These are phyloP conservation scores for Artibeus jamaicensis DNA, from an alignment of 2,797 vertebrate species.

Conservation along the genomic window DNA sequence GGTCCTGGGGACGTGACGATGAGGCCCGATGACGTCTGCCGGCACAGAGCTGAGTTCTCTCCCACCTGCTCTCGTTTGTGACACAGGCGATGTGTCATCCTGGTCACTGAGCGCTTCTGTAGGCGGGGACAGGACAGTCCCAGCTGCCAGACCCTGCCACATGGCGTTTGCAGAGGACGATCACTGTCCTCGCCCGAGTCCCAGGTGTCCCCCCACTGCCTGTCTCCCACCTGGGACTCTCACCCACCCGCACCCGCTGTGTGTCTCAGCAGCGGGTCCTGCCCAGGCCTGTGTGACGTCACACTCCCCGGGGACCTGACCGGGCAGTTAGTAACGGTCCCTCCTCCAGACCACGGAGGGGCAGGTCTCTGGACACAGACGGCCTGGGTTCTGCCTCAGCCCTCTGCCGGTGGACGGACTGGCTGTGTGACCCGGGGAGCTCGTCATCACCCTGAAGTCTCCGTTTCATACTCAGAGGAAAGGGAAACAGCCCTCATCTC, in stretches of 20 bases:
- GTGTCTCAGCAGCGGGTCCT: accelerated
- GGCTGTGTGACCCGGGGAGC: accelerated
- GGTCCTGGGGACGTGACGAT: accelerated
- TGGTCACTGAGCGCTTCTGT: accelerated
- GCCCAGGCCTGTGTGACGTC: accelerated
- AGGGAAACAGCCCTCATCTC: accelerated
- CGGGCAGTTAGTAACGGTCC: background rate
- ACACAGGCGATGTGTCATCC: accelerated
- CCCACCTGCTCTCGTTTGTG: background rate
- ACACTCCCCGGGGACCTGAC: accelerated
- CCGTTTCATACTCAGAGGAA: background rate
- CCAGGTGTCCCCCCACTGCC: accelerated
- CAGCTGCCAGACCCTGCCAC: background rate
- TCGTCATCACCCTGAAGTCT: accelerated
- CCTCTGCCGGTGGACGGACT: accelerated
- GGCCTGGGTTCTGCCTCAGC: background rate
- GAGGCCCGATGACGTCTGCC: accelerated
- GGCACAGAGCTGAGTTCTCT: background rate
- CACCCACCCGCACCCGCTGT: background rate
- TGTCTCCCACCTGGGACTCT: accelerated
- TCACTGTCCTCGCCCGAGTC: accelerated
- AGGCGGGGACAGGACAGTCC: accelerated
- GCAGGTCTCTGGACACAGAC: background rate
- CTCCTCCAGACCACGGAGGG: background rate
- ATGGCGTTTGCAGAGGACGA: background rate